Evolutionary conservation across 2,113 vertebrate genomes (phyloP), one percentile per base, ranked within the genome.

Genomic region (Proterorhinus semilunaris): DNA sequence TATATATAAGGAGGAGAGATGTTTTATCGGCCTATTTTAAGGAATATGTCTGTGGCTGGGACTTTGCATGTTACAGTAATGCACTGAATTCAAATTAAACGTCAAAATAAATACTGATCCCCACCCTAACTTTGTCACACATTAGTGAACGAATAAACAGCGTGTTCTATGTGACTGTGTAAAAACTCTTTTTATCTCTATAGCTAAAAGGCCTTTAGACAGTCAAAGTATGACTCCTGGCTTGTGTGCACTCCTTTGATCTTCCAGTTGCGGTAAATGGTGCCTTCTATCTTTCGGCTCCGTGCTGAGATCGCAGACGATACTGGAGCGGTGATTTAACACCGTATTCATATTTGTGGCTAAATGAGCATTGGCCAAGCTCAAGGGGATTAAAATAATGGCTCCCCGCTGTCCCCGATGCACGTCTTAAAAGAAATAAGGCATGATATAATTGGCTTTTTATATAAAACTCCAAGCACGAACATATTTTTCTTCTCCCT

Each of bases 391-490:
- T 76, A 73, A 72, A 81, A 67, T 76, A 78, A 80, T 70, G 62
- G 68, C 65, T 81, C 76, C 72, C 78, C 36, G 54, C 53, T 69
- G 74, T 68, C 75, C 83, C 69, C 71, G 81, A 81, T 74, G 66
- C 63, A 71, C 66, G 65, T 51, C 50, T 69, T 70, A 53, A 43
- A 64, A 65, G 75, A 71, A 81, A 74, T 78, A 71, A 21, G 65
- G 81, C 72, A 54, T 64, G 58, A 73, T 72, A 78, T 88, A 86
- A 86, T 87, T 82, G 87, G 68, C 77, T 81, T 84, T 86, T 87
- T 81, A 76, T 81, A 78, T 75, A 78, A 74, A 77, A 69, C 64
- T 74, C 45, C 62, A 79, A 84, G 75, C 65, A 72, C 69, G 53
- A 11, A 6, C 66, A 55, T 78, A 47, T 78, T 70, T 65, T 72